Conservation (phyloP, 2,888 invertebrate species). For the Meta bourneti region DNA sequence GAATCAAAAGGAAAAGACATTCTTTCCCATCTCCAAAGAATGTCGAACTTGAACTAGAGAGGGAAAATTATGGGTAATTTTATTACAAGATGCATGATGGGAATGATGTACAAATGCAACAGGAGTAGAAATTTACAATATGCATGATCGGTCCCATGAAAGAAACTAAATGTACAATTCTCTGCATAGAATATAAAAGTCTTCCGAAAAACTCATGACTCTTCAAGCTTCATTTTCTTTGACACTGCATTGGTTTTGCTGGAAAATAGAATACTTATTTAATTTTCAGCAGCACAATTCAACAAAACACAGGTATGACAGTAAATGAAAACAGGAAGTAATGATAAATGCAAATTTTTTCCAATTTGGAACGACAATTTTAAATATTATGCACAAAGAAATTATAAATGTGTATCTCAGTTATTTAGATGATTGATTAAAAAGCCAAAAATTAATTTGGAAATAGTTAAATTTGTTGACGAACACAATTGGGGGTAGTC, state of each 20-base stretch:
- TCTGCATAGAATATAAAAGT: conserved; percentile 38
- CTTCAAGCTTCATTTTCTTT: conserved; percentile 71
- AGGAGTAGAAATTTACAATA: conserved; percentile 74
- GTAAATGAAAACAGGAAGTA: too few species aligned
- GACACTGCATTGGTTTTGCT: conserved; percentile 48
- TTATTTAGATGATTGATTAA: background rate
- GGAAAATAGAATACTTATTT: background rate
- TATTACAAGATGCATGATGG: conserved; percentile 72
- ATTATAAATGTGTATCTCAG: background rate
- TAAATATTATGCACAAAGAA: background rate
- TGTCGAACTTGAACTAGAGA: conserved; percentile 54
- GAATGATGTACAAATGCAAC: conserved; percentile 66
- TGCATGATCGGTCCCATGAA: conserved; percentile 64
- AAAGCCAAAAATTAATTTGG: conserved; percentile 6
- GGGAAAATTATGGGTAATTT: conserved; percentile 51
- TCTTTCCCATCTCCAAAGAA: conserved; percentile 31
- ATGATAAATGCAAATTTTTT: too few species aligned
- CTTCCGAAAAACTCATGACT: conserved; percentile 50
- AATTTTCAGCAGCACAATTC: too few species aligned
- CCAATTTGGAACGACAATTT: background rate
- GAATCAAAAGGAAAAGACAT: background rate
- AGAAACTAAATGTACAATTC: conserved; percentile 73
- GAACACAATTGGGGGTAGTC: too few species aligned
- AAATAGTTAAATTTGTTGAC: background rate
- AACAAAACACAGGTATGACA: too few species aligned